phyloP scores from a whole-genome alignment of 1,140 invertebrate species.

The Drosophila quadrilineata region DNA sequence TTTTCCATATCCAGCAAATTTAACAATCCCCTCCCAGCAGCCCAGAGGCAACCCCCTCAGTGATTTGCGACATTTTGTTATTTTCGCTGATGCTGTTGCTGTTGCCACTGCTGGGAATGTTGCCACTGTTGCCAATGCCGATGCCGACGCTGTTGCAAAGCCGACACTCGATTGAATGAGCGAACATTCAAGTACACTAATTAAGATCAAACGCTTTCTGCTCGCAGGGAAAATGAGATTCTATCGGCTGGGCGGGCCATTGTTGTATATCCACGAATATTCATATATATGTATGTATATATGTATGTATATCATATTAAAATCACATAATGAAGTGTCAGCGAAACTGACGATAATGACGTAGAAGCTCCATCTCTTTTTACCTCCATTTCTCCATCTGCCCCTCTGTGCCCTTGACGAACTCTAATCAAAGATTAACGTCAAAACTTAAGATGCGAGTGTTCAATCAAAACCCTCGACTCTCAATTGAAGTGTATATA shows the following conservation, averaged over 20 bases:
- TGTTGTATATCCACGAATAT: no score
- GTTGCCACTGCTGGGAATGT: slow-evolving; percentile 8
- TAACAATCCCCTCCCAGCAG: background rate
- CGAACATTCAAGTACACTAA: slow-evolving; percentile 73
- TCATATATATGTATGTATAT: background rate
- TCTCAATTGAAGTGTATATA: background rate
- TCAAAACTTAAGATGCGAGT: slow-evolving; percentile 71
- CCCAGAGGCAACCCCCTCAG: slow-evolving; percentile 7
- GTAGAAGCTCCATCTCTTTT: background rate
- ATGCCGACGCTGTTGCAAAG: slow-evolving; percentile 44
- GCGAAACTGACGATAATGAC: slow-evolving; percentile 42
- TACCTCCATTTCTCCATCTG: background rate
- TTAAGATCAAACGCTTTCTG: slow-evolving; percentile 78
- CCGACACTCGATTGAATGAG: slow-evolving; percentile 57
- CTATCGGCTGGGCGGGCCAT: slow-evolving; percentile 43
- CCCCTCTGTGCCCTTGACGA: no score
- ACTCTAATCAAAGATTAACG: slow-evolving; percentile 70
- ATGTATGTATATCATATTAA: slow-evolving; percentile 62
- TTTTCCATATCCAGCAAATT: no score
- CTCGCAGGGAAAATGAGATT: slow-evolving; percentile 61
- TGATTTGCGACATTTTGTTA: slow-evolving; percentile 78
- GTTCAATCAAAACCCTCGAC: slow-evolving; percentile 65
- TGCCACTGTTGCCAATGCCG: slow-evolving; percentile 8
- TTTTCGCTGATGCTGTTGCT: slow-evolving; percentile 59
- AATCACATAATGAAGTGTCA: slow-evolving; percentile 78